Base-by-base conservation (phyloP, 2,797 vertebrate genomes). In the Sebastes oblongus region DNA sequence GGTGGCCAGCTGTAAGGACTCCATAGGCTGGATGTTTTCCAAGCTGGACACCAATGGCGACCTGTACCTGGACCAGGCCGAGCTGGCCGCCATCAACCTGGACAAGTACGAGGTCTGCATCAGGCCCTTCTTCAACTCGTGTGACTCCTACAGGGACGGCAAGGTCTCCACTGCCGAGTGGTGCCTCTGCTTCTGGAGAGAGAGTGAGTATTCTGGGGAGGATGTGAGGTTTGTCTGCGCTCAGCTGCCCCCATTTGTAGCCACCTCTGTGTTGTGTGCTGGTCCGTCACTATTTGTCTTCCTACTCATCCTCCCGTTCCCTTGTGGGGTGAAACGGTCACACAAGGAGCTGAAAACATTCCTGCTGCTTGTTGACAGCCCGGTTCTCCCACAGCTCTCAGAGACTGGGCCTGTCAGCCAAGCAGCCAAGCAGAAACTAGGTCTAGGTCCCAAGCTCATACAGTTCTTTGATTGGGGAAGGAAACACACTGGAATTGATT, bases 141-240 rank as follows among this genome's bases (percentile, higher is more conserved):
- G 98, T 0, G 98, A 99, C 91, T 97, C 98, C 80, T 98, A 98
- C 94, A 96, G 93, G 82, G 98, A 99, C 0, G 97, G 98, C 16
- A 97, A 95, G 1, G 98, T 99, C 66, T 98, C 98, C 60, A 98
- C 97, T 0, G 97, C 98, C 0, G 98, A 99, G 92, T 99, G 98
- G 98, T 99, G 98, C 91, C 97, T 99, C 93, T 99, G 98, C 94
- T 99, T 99, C 96, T 99, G 98, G 98, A 97, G 98, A 93, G 98
- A 99, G 94, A 99, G 98, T 99, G 94, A 95, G 98, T 97, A 46
- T 65, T 32, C 8, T 22, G 39, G 56, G 39, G 46, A 22, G 60
- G 75, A 34, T 36, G 34, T 46, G 54, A 56, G 32, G 56, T 36
- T 65, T 24, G 59, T 46, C 59, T 24, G 61, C 8, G 4, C 78